Conservation (phyloP, 1,140 invertebrate species). For the Diabrotica virgifera region DNA sequence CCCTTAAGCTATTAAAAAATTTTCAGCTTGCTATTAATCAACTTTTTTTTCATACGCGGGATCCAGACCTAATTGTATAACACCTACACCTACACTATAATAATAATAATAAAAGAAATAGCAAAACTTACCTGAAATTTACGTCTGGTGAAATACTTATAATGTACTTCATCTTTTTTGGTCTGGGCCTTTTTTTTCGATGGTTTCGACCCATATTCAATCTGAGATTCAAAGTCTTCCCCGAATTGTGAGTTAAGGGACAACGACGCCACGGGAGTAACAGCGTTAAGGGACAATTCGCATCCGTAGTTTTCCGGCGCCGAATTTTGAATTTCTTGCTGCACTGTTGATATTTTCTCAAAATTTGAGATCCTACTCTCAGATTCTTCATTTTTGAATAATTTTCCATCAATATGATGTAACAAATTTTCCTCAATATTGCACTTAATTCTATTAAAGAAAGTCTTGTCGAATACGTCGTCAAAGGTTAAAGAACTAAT, state of each 20-base stretch:
- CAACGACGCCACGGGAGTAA: constrained; percentile 50
- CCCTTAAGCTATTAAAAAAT: too few relatives aligned
- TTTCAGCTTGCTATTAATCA: too few relatives aligned
- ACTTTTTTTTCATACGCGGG: too few relatives aligned
- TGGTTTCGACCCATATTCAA: constrained; percentile 46
- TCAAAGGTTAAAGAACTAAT: constrained; percentile 47
- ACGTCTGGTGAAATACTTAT: constrained; percentile 46
- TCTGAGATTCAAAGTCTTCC: constrained; percentile 46
- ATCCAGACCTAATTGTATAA: too few relatives aligned
- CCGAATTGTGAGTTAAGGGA: constrained; percentile 41
- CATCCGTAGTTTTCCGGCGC: constrained; percentile 41
- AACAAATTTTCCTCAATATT: constrained; percentile 65
- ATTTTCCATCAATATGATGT: constrained; percentile 62
- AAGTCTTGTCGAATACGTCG: constrained; percentile 55
- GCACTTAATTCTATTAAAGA: constrained; percentile 58
- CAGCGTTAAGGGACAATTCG: constrained; percentile 53
- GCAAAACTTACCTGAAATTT: constrained; percentile 33
- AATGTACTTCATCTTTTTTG: constrained; percentile 42
- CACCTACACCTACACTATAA: too few relatives aligned
- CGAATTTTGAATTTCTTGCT: constrained; percentile 34
- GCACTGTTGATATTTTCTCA: constrained; percentile 35
- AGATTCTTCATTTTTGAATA: constrained; percentile 47
- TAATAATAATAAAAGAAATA: too few relatives aligned
- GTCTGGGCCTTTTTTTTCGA: constrained; percentile 41
- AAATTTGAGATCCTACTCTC: constrained; percentile 45